Evolutionary conservation across 1,140 invertebrate species (phyloP).

Genomic region (Drosophila equinoxialis): DNA sequence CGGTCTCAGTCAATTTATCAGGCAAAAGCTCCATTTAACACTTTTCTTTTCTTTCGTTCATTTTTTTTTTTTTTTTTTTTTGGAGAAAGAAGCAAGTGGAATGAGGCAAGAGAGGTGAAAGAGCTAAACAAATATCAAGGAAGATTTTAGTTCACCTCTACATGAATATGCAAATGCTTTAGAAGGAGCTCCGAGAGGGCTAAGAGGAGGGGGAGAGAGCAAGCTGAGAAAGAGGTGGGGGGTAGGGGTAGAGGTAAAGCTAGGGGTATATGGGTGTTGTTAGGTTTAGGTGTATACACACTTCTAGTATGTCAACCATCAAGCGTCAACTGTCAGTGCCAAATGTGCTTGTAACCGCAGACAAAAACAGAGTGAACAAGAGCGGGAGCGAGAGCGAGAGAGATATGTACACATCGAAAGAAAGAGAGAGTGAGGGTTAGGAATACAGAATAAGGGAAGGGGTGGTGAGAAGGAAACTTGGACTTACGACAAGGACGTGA

Average conservation of each 20-base stretch:
- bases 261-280: slow-evolving; percentile 8
- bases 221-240: neutral
- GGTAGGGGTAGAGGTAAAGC: neutral
- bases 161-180: slow-evolving; percentile 47
- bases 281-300: slow-evolving; percentile 2
- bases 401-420: slow-evolving; percentile 14
- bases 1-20: slow-evolving; percentile 67
- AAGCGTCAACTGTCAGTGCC: slow-evolving; percentile 82
- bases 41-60: slow-evolving; percentile 47
- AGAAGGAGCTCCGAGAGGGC: neutral
- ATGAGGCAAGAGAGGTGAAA: slow-evolving; percentile 7
- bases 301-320: slow-evolving; percentile 68
- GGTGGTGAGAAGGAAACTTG: slow-evolving; percentile 41
- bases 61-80: slow-evolving; percentile 1
- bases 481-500: slow-evolving; percentile 77
- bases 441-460: slow-evolving; percentile 14
- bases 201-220: neutral
- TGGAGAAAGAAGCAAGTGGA: slow-evolving; percentile 12
- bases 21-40: slow-evolving; percentile 72
- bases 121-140: slow-evolving; percentile 45
- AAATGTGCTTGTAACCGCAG: slow-evolving; percentile 81
- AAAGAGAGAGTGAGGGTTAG: slow-evolving; percentile 7
- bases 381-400: slow-evolving; percentile 1
- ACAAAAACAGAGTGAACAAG: slow-evolving; percentile 30
- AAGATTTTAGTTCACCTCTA: slow-evolving; percentile 31